These are phyloP conservation scores for Macrotis lagotis DNA, from an alignment of 2,113 vertebrate genomes.

Conservation along the genomic window DNA sequence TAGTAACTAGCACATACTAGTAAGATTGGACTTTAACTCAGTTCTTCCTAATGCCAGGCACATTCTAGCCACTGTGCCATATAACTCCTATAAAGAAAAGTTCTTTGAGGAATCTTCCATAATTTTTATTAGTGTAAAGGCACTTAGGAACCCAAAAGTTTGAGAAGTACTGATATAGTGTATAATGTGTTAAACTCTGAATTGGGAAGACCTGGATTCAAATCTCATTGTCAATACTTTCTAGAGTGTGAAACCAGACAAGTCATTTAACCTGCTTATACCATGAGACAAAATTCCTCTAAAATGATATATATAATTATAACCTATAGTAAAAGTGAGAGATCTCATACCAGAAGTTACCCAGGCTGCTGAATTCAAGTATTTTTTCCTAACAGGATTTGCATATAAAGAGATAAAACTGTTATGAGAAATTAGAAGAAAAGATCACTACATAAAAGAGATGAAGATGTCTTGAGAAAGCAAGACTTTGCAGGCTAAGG, in stretches of 20 bases:
- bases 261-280: background rate
- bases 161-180: background rate
- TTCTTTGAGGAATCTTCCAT: background rate
- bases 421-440: background rate
- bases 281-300: background rate
- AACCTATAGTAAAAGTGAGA: background rate
- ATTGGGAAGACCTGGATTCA: background rate
- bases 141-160: background rate
- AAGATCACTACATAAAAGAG: background rate
- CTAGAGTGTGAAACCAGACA: too few species aligned
- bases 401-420: background rate
- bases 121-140: background rate
- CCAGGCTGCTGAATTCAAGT: background rate
- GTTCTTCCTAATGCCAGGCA: background rate
- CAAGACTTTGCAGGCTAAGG: too few species aligned
- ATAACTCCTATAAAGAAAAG: background rate
- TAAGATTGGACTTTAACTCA: background rate
- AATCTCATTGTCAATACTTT: background rate
- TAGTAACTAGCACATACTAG: too few species aligned
- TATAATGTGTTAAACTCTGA: background rate
- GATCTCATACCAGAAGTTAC: background rate
- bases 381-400: background rate
- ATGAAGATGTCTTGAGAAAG: too few species aligned
- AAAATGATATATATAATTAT: background rate
- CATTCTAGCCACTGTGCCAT: background rate